A percentile compares a stretch with the other conserved stretches of the same genome.
Evolutionary conservation across 2,888 invertebrate genomes (phyloP).

Genomic region (Pachymerium ferrugineum): DNA sequence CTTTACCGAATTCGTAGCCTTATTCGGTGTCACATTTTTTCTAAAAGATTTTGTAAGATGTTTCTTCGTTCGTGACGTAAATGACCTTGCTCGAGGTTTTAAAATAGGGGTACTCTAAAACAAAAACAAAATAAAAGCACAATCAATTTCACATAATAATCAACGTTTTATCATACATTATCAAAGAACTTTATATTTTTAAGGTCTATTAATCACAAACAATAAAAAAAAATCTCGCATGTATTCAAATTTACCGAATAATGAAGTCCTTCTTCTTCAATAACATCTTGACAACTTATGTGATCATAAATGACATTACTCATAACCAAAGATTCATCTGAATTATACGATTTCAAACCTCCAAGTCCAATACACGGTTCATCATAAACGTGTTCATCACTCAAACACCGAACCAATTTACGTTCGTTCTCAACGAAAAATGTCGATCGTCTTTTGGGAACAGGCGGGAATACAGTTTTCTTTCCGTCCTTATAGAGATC

Average conservation of each 20-base stretch:
- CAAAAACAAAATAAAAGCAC: not conserved
- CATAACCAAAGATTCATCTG: not conserved
- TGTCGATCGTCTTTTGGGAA: not conserved
- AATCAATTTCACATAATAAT: not conserved
- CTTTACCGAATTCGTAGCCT: no score
- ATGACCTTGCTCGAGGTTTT: not conserved
- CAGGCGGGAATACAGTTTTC: not conserved
- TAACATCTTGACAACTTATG: not conserved
- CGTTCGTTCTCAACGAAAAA: conserved; percentile 1
- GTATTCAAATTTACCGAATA: conserved; percentile 1
- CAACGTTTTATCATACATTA: not conserved
- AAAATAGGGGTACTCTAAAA: not conserved
- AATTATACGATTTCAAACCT: not conserved
- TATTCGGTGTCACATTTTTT: no score
- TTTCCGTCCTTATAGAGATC: not conserved
- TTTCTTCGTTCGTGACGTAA: not conserved
- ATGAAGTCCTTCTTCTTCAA: not conserved
- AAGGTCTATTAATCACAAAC: not conserved
- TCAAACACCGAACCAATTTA: conserved; percentile 36
- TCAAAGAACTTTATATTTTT: not conserved
- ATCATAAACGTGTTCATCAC: conserved; percentile 39
- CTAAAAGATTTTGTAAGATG: no score
- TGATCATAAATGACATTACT: not conserved
- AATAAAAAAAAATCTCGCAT: not conserved
- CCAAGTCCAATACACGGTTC: conserved; percentile 32